A percentile compares a stretch with the other conserved stretches of the same genome.
These are phyloP conservation scores for Julus scanicus DNA, from an alignment of 2,888 invertebrate genomes.

Conservation along the genomic window DNA sequence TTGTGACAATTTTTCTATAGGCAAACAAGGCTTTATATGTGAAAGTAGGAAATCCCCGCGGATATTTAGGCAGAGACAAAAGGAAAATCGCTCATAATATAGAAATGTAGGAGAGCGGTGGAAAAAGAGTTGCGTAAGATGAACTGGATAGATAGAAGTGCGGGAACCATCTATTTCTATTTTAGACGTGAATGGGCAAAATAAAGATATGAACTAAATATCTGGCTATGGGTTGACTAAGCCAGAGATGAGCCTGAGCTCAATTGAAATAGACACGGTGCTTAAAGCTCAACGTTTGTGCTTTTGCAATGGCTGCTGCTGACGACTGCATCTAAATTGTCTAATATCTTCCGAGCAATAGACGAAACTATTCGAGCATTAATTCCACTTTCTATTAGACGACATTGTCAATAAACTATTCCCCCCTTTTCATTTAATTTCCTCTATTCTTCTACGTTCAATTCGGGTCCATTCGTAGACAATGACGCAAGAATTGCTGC, in stretches of 20 bases:
- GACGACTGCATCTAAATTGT: constrained; percentile 20
- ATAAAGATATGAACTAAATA: constrained; percentile 38
- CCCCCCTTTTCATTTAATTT: neutral
- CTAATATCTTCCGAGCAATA: constrained; percentile 46
- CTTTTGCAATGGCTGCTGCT: no score
- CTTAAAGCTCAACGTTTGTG: constrained; percentile 28
- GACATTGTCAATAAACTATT: constrained; percentile 48
- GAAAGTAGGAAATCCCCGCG: neutral
- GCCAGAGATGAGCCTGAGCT: constrained; percentile 31
- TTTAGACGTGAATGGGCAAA: constrained; percentile 4
- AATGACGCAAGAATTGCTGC: neutral
- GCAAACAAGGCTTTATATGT: neutral
- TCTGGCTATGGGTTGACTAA: constrained; percentile 22
- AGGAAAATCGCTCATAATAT: neutral
- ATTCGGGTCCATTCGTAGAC: neutral
- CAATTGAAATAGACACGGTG: constrained; percentile 46
- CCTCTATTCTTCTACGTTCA: neutral
- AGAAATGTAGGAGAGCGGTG: neutral
- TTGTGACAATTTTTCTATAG: neutral
- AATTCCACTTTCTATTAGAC: constrained; percentile 49
- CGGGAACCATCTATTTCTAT: constrained; percentile 2
- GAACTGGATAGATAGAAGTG: constrained; percentile 26
- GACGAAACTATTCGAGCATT: constrained; percentile 47
- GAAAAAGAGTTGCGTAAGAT: neutral
- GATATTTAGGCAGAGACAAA: neutral